These are phyloP conservation scores for Apogon talboti DNA, from an alignment of 2,797 vertebrate genomes.

Conservation along the genomic window DNA sequence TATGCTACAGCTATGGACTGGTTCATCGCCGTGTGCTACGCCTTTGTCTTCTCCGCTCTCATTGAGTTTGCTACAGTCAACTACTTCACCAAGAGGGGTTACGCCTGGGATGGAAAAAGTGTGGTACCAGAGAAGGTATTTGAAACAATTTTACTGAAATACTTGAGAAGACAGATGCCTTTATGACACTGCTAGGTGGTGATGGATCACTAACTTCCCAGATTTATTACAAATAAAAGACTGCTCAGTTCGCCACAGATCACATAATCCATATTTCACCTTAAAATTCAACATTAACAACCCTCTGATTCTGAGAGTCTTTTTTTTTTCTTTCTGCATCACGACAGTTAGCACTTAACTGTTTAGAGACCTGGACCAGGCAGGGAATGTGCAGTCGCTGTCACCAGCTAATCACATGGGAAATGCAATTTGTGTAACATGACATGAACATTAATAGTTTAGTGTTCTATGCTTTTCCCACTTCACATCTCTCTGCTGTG, in stretches of 20 bases:
- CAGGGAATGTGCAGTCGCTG: slow-evolving; percentile 51
- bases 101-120: slow-evolving; percentile 99
- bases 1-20: slow-evolving; percentile 99
- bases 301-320: background rate
- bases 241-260: no score
- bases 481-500: slow-evolving; percentile 56
- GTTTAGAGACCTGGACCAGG: slow-evolving; percentile 22
- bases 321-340: background rate
- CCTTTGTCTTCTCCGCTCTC: slow-evolving; percentile 97
- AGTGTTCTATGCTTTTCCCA: slow-evolving; percentile 69
- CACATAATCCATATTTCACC: no score
- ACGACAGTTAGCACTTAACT: slow-evolving; percentile 35
- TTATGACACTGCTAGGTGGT: slow-evolving; percentile 80
- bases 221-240: no score
- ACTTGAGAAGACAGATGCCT: no score
- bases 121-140: slow-evolving; percentile 96
- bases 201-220: no score
- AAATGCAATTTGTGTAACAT: slow-evolving; percentile 77
- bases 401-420: slow-evolving; percentile 57
- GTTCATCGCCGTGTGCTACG: slow-evolving; percentile 99
- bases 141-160: slow-evolving; percentile 1
- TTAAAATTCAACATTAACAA: no score
- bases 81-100: slow-evolving; percentile 98
- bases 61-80: slow-evolving; percentile 99
- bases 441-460: slow-evolving; percentile 79